phyloP scores from a whole-genome alignment of 2,113 vertebrate genomes.

The Rutilus rutilus region DNA sequence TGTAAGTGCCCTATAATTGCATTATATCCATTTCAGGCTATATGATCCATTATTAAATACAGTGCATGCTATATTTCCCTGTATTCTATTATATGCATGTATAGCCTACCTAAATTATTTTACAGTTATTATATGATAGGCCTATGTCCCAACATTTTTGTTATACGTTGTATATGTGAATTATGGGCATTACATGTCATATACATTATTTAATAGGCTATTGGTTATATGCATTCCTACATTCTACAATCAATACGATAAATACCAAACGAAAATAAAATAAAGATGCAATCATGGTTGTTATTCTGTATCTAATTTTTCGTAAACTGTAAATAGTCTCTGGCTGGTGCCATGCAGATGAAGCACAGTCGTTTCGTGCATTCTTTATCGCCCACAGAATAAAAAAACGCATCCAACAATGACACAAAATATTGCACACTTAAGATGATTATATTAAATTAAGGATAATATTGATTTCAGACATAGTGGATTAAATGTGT shows the following conservation, averaged over 20 bases:
- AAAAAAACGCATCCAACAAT: not conserved
- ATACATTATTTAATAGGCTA: not conserved
- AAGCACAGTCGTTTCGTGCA: not conserved
- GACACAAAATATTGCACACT: not conserved
- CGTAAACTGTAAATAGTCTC: not conserved
- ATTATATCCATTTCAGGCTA: not conserved
- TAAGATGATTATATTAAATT: not conserved
- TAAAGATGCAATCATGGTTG: too few species aligned
- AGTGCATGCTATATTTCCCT: not conserved
- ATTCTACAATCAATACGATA: not conserved
- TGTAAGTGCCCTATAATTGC: not conserved
- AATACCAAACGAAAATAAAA: not conserved
- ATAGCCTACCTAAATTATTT: not conserved
- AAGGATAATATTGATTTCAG: not conserved
- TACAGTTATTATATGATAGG: not conserved
- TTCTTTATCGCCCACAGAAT: not conserved
- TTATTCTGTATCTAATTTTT: not conserved
- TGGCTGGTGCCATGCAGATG: not conserved
- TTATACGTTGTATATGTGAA: not conserved
- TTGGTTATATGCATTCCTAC: not conserved
- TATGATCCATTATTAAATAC: not conserved
- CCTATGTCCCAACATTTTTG: too few species aligned
- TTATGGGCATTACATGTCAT: not conserved
- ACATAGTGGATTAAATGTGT: not conserved
- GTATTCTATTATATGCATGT: not conserved